phyloP scores from a whole-genome alignment of 2,113 vertebrate species.

The Lampris megalopsis region DNA sequence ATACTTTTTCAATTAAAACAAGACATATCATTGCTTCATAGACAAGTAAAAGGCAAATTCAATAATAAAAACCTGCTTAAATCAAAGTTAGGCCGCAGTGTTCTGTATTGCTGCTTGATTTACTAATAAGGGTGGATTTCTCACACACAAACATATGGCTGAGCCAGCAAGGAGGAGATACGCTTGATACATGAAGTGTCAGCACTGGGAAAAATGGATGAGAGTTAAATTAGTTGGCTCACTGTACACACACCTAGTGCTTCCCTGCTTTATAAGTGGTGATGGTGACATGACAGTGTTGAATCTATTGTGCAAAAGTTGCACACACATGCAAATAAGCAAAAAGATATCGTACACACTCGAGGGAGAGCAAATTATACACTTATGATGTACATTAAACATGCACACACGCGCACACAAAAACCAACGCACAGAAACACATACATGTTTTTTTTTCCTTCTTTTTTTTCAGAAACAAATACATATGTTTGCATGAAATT shows the following conservation, averaged over 20 bases:
- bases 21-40: no score
- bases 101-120: neutral
- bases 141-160: constrained; percentile 9
- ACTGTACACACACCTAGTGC: neutral
- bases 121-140: neutral
- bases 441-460: neutral
- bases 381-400: neutral
- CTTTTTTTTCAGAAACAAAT: no score
- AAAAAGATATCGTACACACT: neutral
- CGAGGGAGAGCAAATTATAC: neutral
- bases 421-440: neutral
- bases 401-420: neutral
- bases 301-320: constrained; percentile 26
- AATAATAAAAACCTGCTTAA: neutral
- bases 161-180: neutral
- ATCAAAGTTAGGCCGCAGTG: neutral
- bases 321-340: neutral
- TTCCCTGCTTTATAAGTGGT: constrained; percentile 27
- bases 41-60: neutral
- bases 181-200: constrained; percentile 3
- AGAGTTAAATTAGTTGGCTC: neutral
- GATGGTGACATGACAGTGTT: neutral
- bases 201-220: constrained; percentile 13
- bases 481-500: no score
- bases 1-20: no score